phyloP scores from a whole-genome alignment of 2,888 invertebrate genomes.

The Ennomos quercinarius region DNA sequence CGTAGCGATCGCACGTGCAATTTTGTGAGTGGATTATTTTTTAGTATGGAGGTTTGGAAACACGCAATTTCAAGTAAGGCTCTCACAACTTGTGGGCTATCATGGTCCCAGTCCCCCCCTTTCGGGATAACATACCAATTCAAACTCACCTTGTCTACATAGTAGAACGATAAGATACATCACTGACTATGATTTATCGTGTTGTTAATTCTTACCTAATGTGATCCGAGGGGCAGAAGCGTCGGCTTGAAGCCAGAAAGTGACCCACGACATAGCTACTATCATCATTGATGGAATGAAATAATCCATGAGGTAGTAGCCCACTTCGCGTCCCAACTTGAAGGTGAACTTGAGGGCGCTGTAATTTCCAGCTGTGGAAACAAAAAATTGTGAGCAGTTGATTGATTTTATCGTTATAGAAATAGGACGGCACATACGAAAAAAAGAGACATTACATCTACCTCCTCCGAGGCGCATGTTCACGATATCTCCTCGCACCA shows the following conservation, averaged over 20 bases:
- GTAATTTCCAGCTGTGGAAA: conserved; percentile 90
- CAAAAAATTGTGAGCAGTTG: conserved; percentile 4
- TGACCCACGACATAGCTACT: conserved; percentile 95
- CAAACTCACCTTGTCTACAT: too few relatives aligned
- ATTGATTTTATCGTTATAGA: not conserved
- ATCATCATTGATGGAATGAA: conserved; percentile 95
- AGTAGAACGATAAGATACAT: too few relatives aligned
- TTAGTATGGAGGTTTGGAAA: too few relatives aligned
- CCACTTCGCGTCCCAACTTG: conserved; percentile 92
- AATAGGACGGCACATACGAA: conserved; percentile 10
- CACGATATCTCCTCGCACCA: conserved; percentile 88
- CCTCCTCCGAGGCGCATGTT: conserved; percentile 90
- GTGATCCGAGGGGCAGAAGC: conserved; percentile 93
- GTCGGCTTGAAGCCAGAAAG: conserved; percentile 95
- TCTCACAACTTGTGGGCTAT: too few relatives aligned
- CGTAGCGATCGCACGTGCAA: too few relatives aligned
- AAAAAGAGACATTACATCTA: conserved; percentile 69
- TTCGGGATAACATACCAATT: too few relatives aligned
- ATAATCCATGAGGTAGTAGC: conserved; percentile 95
- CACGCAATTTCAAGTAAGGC: too few relatives aligned
- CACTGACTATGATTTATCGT: not conserved
- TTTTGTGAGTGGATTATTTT: too few relatives aligned
- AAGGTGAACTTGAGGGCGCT: conserved; percentile 92
- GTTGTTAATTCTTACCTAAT: conserved; percentile 83
- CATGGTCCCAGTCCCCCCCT: too few relatives aligned